A percentile compares a stretch with the other conserved stretches of the same genome.
These are phyloP conservation scores for Acanthiza pusilla DNA, from an alignment of 2,797 vertebrate genomes.

Conservation along the genomic window DNA sequence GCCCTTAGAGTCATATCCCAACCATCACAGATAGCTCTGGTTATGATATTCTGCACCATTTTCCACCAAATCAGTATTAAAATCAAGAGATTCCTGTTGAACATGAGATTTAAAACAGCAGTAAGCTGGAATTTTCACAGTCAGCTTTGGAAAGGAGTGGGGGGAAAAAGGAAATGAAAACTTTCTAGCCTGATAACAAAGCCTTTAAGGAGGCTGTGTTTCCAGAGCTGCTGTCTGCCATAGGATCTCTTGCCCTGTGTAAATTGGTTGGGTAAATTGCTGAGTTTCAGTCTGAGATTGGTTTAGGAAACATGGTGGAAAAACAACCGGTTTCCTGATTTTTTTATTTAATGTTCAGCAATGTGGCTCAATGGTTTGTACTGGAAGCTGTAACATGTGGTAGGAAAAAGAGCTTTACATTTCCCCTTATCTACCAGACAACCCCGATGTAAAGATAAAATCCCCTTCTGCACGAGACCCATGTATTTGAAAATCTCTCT, in stretches of 20 bases:
- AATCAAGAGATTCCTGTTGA: neutral
- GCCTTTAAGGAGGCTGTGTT: neutral
- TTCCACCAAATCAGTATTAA: neutral
- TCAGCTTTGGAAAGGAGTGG: neutral
- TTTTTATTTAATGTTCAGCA: neutral
- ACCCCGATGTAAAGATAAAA: neutral
- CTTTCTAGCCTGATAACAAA: neutral
- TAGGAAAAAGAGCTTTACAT: neutral
- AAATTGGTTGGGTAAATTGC: neutral
- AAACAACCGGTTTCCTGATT: neutral
- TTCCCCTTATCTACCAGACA: neutral
- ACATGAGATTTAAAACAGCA: neutral
- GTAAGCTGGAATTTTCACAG: neutral
- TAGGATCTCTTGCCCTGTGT: neutral
- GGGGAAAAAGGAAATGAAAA: neutral
- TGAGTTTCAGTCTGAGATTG: neutral
- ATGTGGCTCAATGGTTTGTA: fast-evolving
- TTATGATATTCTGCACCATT: neutral
- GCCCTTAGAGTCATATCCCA: fast-evolving
- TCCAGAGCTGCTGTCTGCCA: neutral
- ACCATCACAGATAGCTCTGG: fast-evolving
- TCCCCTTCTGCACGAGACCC: neutral
- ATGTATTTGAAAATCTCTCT: fast-evolving
- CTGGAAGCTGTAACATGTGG: neutral
- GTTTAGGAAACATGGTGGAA: neutral